phyloP scores from a whole-genome alignment of 1,140 invertebrate species.

The Cyphomyrmex costatus region DNA sequence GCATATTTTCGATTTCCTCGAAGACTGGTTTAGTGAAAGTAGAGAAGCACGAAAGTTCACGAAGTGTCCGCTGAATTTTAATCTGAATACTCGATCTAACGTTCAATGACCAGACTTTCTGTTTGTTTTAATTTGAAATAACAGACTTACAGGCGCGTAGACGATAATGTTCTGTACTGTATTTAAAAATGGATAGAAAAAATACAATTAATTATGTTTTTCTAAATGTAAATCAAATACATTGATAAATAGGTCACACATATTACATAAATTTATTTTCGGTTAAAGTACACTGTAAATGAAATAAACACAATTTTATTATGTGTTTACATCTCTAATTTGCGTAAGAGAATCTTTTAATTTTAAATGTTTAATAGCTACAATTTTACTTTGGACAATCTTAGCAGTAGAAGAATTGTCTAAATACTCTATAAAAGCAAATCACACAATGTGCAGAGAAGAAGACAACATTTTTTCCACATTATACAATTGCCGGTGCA shows the following conservation, averaged over 20 bases:
- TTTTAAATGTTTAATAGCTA: conserved; percentile 5
- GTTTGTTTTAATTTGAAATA: not conserved
- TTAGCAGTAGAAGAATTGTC: not conserved
- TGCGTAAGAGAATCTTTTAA: not conserved
- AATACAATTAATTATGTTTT: not conserved
- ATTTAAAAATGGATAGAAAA: not conserved
- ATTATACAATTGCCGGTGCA: not conserved
- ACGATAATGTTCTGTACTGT: not conserved
- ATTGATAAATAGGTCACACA: not conserved
- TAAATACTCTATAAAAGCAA: not conserved
- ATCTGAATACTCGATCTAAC: conserved; percentile 9
- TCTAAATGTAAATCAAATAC: not conserved
- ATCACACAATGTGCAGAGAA: not conserved
- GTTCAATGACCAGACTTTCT: conserved; percentile 21
- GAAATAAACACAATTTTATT: not conserved
- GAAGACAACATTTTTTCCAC: conserved; percentile 18
- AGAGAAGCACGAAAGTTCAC: conserved; percentile 45
- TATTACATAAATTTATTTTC: not conserved
- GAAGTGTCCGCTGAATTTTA: not conserved
- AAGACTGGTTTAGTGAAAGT: conserved; percentile 63
- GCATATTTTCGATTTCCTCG: conserved; percentile 40
- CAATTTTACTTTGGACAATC: not conserved
- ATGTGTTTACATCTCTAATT: not conserved
- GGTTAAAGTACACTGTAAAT: not conserved
- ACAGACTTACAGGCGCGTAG: not conserved